Evolutionary conservation across 92 coral and sea anemone genomes (phyloP), one percentile per base, ranked within the genome.

Genomic region (Heteractis magnifica): DNA sequence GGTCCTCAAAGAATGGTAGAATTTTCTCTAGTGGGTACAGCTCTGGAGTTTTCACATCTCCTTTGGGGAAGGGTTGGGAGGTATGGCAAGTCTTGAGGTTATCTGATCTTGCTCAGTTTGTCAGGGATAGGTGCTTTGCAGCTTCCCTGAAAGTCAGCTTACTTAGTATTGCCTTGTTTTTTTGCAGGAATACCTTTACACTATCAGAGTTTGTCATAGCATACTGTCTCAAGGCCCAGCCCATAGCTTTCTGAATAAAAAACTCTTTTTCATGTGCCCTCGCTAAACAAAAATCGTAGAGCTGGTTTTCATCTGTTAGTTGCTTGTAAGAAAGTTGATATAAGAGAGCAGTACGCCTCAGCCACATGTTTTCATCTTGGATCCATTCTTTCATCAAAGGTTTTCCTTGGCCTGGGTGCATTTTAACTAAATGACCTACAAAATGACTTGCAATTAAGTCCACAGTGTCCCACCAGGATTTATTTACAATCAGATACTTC

Each of bases 381-480:
- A 97, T 89, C 99, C 99, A 97, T 51, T 89, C 84, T 52, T 94
- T 92, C 98, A 94, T 90, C 49, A 88, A 71, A 56, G 88, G 83
- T 68, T 83, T 91, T 6, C 99, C 97, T 26, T 65, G 7, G 52
- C 56, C 81, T 44, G 94, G 98, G 80, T 92, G 90, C 78, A 84
- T 85, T 78, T 72, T 89, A 68, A 97, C 99, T 68, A 97, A 64
- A 20, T 76, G 72, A 20, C 99, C 94, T 26, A 97, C 92, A 15
- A 86, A 75, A 59, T 97, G 89, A 56, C 77, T 71, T 4, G 99
- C 94, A 26, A 94, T 52, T 13, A 70, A 65, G 86, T 97, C 99
- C 0, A 97, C 97, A 3, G 99, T 94, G 53, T 97, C 99, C 99
- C 99, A 97, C 99, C 99, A 97, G 1, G 99, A 94, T 78, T 92